Percentiles rank a stretch among this genome's conserved stretches.
These are phyloP conservation scores for Eremophila alpestris DNA, from an alignment of 2,797 vertebrate species.

Conservation along the genomic window DNA sequence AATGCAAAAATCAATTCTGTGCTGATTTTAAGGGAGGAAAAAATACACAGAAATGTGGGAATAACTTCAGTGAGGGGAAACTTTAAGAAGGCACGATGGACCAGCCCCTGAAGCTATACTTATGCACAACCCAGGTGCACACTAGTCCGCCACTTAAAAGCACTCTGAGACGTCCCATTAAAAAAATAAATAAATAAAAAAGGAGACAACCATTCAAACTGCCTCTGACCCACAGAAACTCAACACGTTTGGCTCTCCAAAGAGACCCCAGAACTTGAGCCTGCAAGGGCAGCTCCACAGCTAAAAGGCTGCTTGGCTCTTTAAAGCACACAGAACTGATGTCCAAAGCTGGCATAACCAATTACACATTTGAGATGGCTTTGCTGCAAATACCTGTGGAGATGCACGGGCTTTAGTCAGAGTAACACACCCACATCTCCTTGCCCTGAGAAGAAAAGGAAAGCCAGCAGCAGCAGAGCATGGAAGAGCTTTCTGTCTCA, in stretches of 20 bases:
- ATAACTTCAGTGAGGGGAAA: neutral
- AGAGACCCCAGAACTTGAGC: neutral
- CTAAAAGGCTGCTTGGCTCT: neutral
- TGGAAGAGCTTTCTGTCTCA: slow-evolving; percentile 24
- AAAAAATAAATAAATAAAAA: neutral
- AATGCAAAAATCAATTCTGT: neutral
- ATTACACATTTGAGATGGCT: neutral
- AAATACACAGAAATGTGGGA: neutral
- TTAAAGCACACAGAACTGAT: neutral
- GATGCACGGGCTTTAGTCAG: neutral
- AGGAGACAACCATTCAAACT: neutral
- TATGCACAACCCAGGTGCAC: neutral
- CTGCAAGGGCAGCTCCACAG: neutral
- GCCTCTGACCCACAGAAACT: neutral
- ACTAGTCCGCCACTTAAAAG: neutral
- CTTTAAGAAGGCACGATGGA: neutral
- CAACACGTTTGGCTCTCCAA: neutral
- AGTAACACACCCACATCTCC: neutral
- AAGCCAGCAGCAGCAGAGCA: slow-evolving; percentile 16
- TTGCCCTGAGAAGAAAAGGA: neutral
- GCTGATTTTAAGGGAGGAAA: neutral
- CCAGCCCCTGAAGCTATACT: neutral
- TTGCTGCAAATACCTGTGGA: neutral
- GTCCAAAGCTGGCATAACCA: neutral
- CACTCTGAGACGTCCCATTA: neutral